Conservation (phyloP, 1,140 invertebrate genomes). For the Lineus longissimus region DNA sequence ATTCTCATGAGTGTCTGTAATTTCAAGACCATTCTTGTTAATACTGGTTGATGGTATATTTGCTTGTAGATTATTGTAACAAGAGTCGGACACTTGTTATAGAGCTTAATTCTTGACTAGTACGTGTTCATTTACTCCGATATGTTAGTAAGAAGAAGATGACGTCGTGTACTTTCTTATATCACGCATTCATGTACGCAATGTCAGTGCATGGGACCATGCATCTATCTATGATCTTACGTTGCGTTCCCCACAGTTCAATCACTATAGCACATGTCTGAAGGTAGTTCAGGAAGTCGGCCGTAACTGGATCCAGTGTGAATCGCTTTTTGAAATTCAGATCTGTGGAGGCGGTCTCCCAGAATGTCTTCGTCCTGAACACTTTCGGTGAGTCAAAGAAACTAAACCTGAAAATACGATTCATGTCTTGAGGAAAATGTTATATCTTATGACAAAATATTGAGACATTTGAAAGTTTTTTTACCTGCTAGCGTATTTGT, state of each 20-base stretch:
- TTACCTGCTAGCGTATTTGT: too few species aligned
- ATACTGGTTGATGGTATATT: too few species aligned
- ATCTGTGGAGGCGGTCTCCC: slow-evolving; percentile 25
- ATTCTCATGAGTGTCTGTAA: too few species aligned
- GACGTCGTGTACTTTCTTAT: too few species aligned
- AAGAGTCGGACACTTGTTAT: too few species aligned
- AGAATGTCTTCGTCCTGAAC: slow-evolving; percentile 21
- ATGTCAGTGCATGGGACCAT: too few species aligned
- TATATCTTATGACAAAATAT: background rate
- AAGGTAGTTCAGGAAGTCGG: slow-evolving; percentile 26
- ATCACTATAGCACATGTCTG: slow-evolving; percentile 28
- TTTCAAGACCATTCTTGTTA: too few species aligned
- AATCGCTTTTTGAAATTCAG: slow-evolving; percentile 24
- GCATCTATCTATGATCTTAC: slow-evolving; percentile 15
- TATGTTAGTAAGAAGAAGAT: too few species aligned
- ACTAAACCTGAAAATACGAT: slow-evolving; percentile 17
- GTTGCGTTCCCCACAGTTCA: slow-evolving; percentile 38
- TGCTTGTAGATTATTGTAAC: too few species aligned
- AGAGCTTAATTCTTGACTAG: too few species aligned
- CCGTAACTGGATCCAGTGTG: slow-evolving; percentile 21
- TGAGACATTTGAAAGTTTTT: background rate
- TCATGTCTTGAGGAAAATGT: background rate
- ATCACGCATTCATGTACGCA: too few species aligned
- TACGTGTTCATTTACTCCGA: too few species aligned
- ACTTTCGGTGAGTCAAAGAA: slow-evolving; percentile 11